phyloP scores from a whole-genome alignment of 2,113 vertebrate species.

The Rhizomys pruinosus region DNA sequence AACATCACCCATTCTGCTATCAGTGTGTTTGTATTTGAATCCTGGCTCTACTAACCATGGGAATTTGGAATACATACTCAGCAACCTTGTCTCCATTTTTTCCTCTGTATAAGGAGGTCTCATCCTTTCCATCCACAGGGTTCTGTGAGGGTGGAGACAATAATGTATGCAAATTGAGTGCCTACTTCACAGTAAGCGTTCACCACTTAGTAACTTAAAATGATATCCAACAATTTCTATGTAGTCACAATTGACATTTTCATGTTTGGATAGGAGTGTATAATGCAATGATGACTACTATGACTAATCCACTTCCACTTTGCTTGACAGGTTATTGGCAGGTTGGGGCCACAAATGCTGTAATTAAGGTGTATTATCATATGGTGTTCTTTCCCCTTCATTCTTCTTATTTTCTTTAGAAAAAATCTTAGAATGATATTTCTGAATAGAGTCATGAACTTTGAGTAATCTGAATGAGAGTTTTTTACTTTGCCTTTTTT shows the following conservation, averaged over 20 bases:
- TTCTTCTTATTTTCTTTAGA: conserved; percentile 22
- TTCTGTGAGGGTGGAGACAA: background rate
- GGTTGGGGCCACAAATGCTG: background rate
- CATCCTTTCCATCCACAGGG: too few species aligned
- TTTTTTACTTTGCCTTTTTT: conserved; percentile 26
- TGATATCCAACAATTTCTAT: background rate
- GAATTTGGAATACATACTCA: conserved; percentile 7
- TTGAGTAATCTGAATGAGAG: background rate
- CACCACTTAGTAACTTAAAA: conserved; percentile 17
- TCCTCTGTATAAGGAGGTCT: background rate
- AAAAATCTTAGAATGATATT: conserved; percentile 20
- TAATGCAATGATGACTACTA: background rate
- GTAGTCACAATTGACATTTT: background rate
- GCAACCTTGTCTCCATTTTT: background rate
- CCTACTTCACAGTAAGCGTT: background rate
- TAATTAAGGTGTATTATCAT: conserved; percentile 18
- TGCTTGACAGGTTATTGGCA: conserved; percentile 53
- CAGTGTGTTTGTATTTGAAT: background rate
- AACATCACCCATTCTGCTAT: background rate
- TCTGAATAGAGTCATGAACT: background rate
- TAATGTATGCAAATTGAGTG: background rate
- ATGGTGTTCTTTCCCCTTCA: background rate
- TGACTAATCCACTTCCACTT: conserved; percentile 4
- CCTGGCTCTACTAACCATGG: background rate
- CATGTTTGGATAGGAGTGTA: background rate